These are phyloP conservation scores for Eupithecia dodoneata DNA, from an alignment of 2,888 invertebrate species.

Conservation along the genomic window DNA sequence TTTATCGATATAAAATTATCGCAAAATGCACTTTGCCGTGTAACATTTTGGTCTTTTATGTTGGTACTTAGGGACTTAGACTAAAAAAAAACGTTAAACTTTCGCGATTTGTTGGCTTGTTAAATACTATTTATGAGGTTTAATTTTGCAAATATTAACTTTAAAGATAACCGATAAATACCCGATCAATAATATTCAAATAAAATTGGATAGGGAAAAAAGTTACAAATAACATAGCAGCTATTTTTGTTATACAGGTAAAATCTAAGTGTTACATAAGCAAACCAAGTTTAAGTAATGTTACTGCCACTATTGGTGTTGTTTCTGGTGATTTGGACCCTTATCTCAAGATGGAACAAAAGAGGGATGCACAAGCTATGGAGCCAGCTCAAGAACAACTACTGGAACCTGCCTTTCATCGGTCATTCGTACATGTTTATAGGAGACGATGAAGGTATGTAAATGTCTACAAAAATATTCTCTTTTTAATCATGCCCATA, in stretches of 20 bases:
- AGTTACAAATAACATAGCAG: neutral
- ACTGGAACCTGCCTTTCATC: slow-evolving; percentile 40
- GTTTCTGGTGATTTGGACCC: slow-evolving; percentile 33
- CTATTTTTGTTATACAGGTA: neutral
- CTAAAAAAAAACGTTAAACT: too few species aligned
- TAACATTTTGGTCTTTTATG: neutral
- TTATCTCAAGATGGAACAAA: slow-evolving; percentile 40
- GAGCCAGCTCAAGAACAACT: slow-evolving; percentile 38
- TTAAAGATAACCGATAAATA: too few species aligned
- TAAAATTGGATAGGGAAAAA: neutral
- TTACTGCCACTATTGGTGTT: slow-evolving; percentile 22
- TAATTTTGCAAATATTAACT: too few species aligned
- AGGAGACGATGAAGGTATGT: slow-evolving; percentile 48
- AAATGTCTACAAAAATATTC: neutral
- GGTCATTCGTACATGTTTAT: slow-evolving; percentile 49
- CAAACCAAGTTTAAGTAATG: slow-evolving; percentile 20
- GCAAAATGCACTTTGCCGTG: neutral
- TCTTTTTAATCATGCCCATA: neutral
- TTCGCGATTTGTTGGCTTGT: too few species aligned
- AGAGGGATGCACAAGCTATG: slow-evolving; percentile 40
- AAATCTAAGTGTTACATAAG: neutral
- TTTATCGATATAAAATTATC: neutral
- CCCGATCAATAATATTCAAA: neutral
- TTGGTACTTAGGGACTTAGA: neutral
- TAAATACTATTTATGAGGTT: too few species aligned